Evolutionary conservation across 2,888 invertebrate species (phyloP).

Genomic region (Thysanoteuthis rhombus): DNA sequence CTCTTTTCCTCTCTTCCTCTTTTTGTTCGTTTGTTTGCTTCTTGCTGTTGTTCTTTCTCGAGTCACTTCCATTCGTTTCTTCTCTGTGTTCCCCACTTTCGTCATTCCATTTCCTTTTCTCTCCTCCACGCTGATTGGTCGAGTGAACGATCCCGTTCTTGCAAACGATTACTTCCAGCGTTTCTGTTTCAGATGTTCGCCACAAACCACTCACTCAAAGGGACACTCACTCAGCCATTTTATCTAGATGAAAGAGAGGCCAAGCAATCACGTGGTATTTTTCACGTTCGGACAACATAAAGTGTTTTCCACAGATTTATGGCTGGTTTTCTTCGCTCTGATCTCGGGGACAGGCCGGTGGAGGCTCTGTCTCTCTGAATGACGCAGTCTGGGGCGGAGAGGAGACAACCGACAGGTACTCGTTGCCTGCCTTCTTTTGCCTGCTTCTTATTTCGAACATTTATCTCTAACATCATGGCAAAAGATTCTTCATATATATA

Average conservation of each 20-base stretch:
- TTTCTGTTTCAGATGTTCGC: neutral
- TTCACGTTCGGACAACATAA: neutral
- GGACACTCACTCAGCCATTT: neutral
- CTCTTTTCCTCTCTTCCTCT: neutral
- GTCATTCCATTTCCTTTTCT: too few relatives aligned
- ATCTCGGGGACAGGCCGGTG: neutral
- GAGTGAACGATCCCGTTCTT: neutral
- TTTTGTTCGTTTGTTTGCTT: neutral
- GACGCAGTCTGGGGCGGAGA: neutral
- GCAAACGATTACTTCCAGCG: neutral
- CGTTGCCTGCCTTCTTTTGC: too few relatives aligned
- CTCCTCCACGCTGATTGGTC: neutral
- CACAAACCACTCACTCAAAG: neutral
- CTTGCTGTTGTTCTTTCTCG: neutral
- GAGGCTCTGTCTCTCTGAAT: neutral
- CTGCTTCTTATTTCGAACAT: neutral
- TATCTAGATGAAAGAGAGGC: neutral
- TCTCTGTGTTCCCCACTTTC: neutral
- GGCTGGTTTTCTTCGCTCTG: neutral
- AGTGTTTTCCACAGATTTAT: neutral
- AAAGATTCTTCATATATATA: neutral
- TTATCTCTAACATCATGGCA: neutral
- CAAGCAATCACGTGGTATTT: neutral
- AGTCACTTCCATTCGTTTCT: neutral
- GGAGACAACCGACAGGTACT: neutral